Evolutionary conservation across 1,140 invertebrate genomes (phyloP), one percentile per base, ranked within the genome.

Genomic region (Macrocentrus cingulum): DNA sequence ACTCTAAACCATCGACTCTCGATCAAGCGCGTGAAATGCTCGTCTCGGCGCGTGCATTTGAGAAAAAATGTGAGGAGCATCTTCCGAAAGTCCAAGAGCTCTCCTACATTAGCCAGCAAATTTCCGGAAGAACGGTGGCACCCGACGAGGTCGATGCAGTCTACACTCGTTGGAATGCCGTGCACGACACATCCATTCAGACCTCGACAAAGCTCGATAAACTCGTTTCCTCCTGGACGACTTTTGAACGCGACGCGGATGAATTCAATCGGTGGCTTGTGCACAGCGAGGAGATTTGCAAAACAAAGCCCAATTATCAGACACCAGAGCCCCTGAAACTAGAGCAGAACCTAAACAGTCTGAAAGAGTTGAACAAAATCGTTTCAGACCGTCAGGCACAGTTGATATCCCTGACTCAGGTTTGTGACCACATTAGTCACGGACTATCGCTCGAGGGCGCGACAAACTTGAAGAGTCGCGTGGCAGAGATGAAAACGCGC

Each of bases 71-170:
- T 75, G 86, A 91, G 66, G 83, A 87, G 56, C 86, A 92, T 69
- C 76, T 91, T 44, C 84, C 84, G 63, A 85, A 85, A 69, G 75
- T 92, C 56, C 87, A 92, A 75, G 86, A 85, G 67, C 72, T 92
- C 63, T 85, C 85, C 5, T 83, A 78, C 63, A 85, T 91, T 58
- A 88, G 88, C 67, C 85, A 88, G 66, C 84, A 90, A 73, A 84
- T 92, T 62, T 82, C 85, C 11, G 84, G 85, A 25, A 88, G 87
- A 76, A 88, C 86, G 32, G 86, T 84, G 69, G 88, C 87, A 19
- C 85, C 85, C 13, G 89, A 92, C 77, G 91, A 94, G 79, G 83
- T 92, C 15, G 91, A 94, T 70, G 87, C 90, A 8, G 84, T 92
- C 50, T 84, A 90, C 57, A 90, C 88, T 5, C 82, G 89, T 41